Conservation (phyloP, 2,797 vertebrate species). For the Pitangus sulphuratus region DNA sequence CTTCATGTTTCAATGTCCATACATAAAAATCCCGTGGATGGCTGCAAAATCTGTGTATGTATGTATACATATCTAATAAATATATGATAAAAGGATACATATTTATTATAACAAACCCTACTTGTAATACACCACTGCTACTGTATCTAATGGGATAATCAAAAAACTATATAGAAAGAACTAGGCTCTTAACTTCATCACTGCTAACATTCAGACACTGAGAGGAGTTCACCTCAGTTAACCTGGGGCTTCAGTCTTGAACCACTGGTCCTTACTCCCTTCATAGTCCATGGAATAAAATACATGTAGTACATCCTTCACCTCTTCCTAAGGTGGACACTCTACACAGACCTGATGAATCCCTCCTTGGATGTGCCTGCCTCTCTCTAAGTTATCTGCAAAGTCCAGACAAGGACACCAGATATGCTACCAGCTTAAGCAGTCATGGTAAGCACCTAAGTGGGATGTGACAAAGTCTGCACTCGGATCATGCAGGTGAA, state of each 20-base stretch:
- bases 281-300: not conserved
- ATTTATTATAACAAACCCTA: not conserved
- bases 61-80: not conserved
- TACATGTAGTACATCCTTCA: not conserved
- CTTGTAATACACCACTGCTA: not conserved
- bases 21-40: not conserved
- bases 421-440: not conserved
- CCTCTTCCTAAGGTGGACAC: not conserved
- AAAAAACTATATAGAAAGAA: not conserved
- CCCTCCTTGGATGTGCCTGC: not conserved
- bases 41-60: not conserved
- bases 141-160: not conserved
- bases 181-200: not conserved
- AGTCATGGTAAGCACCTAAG: not conserved
- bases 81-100: rapidly evolving
- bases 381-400: not conserved
- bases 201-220: not conserved
- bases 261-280: not conserved
- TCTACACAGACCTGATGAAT: not conserved
- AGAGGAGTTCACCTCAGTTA: not conserved
- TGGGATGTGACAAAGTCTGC: not conserved
- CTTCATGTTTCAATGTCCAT: not conserved
- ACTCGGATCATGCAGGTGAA: not conserved
- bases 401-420: not conserved
- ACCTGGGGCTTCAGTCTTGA: not conserved